Conservation (phyloP, 2,797 vertebrate genomes). For the Protonibea diacanthus region DNA sequence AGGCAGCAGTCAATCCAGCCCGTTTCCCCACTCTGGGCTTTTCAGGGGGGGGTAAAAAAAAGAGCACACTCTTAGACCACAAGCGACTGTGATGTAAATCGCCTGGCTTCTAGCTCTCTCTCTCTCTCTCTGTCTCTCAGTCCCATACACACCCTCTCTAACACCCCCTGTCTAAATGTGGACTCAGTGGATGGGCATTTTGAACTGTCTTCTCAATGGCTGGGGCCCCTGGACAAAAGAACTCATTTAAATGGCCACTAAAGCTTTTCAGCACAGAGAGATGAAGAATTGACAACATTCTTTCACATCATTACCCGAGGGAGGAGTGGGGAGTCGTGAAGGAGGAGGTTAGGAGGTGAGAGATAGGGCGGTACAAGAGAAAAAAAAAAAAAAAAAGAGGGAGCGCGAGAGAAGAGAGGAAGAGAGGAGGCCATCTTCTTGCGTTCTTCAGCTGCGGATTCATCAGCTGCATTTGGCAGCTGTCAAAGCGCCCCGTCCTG, state of each 20-base stretch:
- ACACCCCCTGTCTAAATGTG: conserved; percentile 79
- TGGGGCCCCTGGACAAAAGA: conserved; percentile 83
- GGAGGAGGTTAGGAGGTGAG: conserved; percentile 73
- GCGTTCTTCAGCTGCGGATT: conserved; percentile 67
- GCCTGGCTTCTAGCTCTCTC: conserved; percentile 63
- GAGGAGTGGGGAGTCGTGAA: conserved; percentile 71
- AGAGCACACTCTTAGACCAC: conserved; percentile 67
- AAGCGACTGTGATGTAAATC: conserved; percentile 83
- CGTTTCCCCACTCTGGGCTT: conserved; percentile 57
- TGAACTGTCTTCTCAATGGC: conserved; percentile 83
- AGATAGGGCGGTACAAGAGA: conserved; percentile 24
- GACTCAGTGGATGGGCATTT: conserved; percentile 83
- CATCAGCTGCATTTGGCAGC: conserved; percentile 78
- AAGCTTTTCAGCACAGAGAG: conserved; percentile 82
- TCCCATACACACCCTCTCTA: conserved; percentile 56
- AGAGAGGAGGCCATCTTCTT: conserved; percentile 49
- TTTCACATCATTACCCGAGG: conserved; percentile 88
- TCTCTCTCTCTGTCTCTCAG: conserved; percentile 14
- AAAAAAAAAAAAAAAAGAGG: neutral
- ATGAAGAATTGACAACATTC: conserved; percentile 88
- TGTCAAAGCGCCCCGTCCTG: conserved; percentile 62
- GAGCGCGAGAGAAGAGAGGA: conserved; percentile 7
- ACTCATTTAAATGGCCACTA: conserved; percentile 88
- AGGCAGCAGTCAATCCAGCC: conserved; percentile 34
- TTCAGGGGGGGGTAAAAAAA: conserved; percentile 35